Percentiles rank a stretch among this genome's conserved stretches.
Conservation (phyloP, 2,888 invertebrate genomes). For the Trachelus tabidus region DNA sequence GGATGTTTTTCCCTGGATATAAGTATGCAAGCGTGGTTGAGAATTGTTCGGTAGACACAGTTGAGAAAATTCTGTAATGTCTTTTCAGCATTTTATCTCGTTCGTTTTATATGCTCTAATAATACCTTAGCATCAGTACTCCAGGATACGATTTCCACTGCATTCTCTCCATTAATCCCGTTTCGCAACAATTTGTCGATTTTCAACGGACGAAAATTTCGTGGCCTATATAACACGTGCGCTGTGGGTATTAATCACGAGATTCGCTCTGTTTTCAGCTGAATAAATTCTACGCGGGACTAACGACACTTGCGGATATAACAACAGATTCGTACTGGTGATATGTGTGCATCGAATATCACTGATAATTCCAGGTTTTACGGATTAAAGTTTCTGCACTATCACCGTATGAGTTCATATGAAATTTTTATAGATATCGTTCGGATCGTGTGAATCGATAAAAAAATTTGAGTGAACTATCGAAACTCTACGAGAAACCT, state of each 20-base stretch:
- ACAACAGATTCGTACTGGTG: background rate
- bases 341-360: background rate
- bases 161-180: background rate
- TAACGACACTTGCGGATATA: background rate
- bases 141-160: background rate
- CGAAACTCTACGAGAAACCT: background rate
- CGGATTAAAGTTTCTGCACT: background rate
- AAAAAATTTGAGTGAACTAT: background rate
- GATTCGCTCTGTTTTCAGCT: background rate
- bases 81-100: background rate
- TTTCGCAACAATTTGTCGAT: background rate
- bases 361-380: background rate
- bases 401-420: background rate
- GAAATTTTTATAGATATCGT: background rate
- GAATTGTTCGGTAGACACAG: background rate
- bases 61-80: background rate
- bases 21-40: background rate
- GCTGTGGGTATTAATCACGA: background rate
- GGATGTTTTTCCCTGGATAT: background rate
- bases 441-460: background rate
- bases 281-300: background rate
- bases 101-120: background rate
- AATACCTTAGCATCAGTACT: background rate
- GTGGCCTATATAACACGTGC: background rate
- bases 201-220: background rate